Conservation (phyloP, 1,140 invertebrate species). For the Zaprionus inermis region DNA sequence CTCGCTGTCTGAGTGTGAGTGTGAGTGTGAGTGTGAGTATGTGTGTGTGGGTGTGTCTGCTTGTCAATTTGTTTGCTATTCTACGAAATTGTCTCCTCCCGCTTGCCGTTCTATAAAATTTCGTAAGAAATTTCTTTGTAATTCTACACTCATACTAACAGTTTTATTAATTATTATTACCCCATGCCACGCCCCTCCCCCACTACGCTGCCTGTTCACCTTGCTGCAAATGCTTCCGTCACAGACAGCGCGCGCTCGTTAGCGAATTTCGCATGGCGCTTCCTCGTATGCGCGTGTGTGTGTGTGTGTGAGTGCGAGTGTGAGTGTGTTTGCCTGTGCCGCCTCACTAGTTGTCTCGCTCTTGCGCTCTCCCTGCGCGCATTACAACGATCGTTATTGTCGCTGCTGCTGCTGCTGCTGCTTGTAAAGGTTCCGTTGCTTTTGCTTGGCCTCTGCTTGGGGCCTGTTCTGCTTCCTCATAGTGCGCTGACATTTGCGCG, state of each 20-base stretch:
- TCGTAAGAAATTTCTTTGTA: background rate
- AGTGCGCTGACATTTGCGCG: slow-evolving; percentile 22
- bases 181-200: background rate
- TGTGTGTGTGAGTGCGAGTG: background rate
- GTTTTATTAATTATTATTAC: background rate
- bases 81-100: too few species aligned
- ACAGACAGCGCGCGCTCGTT: background rate
- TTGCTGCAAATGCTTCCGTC: slow-evolving; percentile 1
- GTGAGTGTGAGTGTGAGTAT: background rate
- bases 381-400: slow-evolving; percentile 2
- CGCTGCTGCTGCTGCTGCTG: slow-evolving; percentile 5
- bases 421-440: slow-evolving; percentile 47
- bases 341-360: slow-evolving; percentile 2
- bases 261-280: slow-evolving; percentile 1
- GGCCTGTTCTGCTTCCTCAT: slow-evolving; percentile 43
- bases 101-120: too few species aligned
- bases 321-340: background rate
- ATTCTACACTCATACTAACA: background rate
- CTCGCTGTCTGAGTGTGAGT: background rate
- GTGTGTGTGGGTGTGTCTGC: background rate
- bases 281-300: background rate
- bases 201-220: background rate
- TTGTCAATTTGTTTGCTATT: too few species aligned
- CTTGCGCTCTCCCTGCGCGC: background rate
- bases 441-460: background rate